phyloP scores from a whole-genome alignment of 2,113 vertebrate genomes.

The Oncorhynchus nerka region DNA sequence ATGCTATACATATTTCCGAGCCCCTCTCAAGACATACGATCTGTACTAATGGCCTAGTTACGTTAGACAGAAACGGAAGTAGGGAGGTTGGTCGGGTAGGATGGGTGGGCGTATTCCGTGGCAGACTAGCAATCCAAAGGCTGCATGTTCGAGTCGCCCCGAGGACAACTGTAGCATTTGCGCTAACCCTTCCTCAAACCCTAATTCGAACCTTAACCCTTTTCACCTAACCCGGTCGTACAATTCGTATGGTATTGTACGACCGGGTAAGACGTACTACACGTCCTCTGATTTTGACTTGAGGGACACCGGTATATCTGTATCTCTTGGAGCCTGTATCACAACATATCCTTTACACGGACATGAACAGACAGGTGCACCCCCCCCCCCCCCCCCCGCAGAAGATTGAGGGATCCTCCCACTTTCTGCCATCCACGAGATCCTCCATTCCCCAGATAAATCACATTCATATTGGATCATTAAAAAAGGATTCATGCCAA shows the following conservation, averaged over 20 bases:
- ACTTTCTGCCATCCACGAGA: not conserved
- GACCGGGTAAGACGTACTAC: too few relatives aligned
- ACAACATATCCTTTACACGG: not conserved
- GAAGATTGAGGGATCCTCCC: not conserved
- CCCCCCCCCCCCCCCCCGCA: not conserved
- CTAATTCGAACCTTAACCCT: too few relatives aligned
- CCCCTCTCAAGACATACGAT: too few relatives aligned
- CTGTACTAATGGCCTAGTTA: too few relatives aligned
- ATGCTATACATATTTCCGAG: too few relatives aligned
- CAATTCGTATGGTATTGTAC: too few relatives aligned
- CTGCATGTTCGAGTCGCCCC: too few relatives aligned
- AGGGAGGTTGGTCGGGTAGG: not conserved
- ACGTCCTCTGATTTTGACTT: not conserved
- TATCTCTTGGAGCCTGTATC: not conserved
- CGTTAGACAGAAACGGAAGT: slow-evolving; percentile 12
- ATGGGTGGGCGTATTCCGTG: too few relatives aligned
- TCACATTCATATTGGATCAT: not conserved
- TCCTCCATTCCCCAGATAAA: not conserved
- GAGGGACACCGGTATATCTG: slow-evolving; percentile 9
- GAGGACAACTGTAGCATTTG: too few relatives aligned
- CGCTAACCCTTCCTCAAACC: too few relatives aligned
- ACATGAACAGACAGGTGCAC: slow-evolving; percentile 18
- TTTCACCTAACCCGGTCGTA: too few relatives aligned
- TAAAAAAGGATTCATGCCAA: not conserved
- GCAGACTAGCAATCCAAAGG: too few relatives aligned